A percentile compares a stretch with the other conserved stretches of the same genome.
Evolutionary conservation across 2,113 vertebrate genomes (phyloP).

Genomic region (Ammodytes dubius): DNA sequence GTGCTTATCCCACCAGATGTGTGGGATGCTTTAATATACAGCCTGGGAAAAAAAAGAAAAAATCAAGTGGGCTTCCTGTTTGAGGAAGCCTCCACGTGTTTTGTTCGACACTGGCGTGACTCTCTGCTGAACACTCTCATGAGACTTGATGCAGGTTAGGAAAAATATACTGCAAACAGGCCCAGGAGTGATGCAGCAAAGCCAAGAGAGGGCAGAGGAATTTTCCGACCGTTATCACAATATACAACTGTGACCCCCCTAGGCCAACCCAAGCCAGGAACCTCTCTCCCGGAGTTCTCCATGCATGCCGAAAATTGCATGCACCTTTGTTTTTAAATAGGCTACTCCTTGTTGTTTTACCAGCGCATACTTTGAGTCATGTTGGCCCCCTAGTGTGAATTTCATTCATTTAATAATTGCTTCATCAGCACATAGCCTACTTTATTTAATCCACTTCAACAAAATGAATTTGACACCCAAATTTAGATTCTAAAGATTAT

Average conservation of each 20-base stretch:
- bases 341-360: too few relatives aligned
- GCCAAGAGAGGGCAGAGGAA: constrained; percentile 56
- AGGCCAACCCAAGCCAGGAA: too few relatives aligned
- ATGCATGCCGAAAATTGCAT: too few relatives aligned
- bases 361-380: too few relatives aligned
- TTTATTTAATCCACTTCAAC: too few relatives aligned
- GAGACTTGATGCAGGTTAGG: constrained; percentile 32
- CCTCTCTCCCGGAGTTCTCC: too few relatives aligned
- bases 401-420: too few relatives aligned
- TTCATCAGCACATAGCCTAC: too few relatives aligned
- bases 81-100: constrained; percentile 15
- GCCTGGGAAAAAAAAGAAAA: constrained; percentile 63
- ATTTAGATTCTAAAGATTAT: too few relatives aligned
- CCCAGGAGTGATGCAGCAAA: constrained; percentile 34
- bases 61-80: constrained; percentile 62
- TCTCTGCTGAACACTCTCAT: constrained; percentile 60
- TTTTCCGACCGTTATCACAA: constrained; percentile 68
- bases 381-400: too few relatives aligned
- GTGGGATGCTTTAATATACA: constrained; percentile 67
- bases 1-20: constrained; percentile 57
- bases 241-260: constrained; percentile 45
- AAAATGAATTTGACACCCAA: too few relatives aligned
- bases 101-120: constrained; percentile 18
- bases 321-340: too few relatives aligned
- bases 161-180: constrained; percentile 44